Base-by-base conservation (phyloP, 1,140 invertebrate species). In the Temnothorax nylanderi region DNA sequence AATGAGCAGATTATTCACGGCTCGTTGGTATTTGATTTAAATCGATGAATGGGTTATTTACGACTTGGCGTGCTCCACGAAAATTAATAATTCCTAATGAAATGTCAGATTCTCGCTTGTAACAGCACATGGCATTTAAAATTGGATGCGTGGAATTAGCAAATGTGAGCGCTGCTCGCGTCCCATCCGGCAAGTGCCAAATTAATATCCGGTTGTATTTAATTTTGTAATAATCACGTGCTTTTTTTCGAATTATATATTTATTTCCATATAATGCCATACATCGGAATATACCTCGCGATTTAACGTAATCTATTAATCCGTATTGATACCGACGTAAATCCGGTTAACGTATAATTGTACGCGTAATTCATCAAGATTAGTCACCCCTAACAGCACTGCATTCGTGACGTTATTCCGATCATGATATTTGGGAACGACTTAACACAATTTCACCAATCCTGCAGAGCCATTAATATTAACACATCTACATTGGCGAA, bases 31-130 rank as follows among this genome's bases (percentile, higher is more conserved):
- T 75, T 84, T 60, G 69, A n/a, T 75, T 32, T 62, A 58, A 60
- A 75, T 47, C 54, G 13, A 84, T 84, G 21, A 84, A 74, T 84
- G 41, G 13, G 7, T 84, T 75, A 84, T 84, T 74, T 84, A 84
- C 26, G 54, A 74, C 13, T 75, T 62, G 62, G 80, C 32, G 47
- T 75, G 54, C 49, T 54, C 10, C 11, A 18, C n/a, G 41, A 84
- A 75, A 75, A 84, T 74, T 74, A 84, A 82, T 82, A 82, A 84
- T 84, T 84, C 7, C 26, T 75, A 75, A 51, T 58, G 26, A 13
- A 82, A 74, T 74, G 51, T 6, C 16, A 41, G 13, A 75, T 75
- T 84, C 16, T 37, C 26, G 26, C 7, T 34, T 84, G 47, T 69
- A 81, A 8, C 41, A 62, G 41, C 41, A 47, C 34, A 74, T 16